Conservation (phyloP, 2,113 vertebrate genomes). For the Nycticryphes semicollaris region DNA sequence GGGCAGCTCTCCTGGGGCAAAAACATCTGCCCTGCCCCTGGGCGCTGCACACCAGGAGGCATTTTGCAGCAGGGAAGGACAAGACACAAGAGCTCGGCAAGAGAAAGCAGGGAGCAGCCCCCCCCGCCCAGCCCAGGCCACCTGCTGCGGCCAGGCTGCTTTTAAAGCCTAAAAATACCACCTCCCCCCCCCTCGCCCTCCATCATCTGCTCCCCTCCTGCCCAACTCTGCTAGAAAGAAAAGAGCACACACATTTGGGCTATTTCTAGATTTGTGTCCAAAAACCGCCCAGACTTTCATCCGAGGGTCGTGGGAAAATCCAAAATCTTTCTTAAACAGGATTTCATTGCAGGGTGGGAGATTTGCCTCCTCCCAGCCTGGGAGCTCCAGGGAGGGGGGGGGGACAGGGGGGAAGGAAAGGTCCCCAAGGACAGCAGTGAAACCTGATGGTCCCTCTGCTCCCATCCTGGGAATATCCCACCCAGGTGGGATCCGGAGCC, state of each 20-base stretch:
- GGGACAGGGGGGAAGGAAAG: background rate
- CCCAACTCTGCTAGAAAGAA: background rate
- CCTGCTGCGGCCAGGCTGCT: background rate
- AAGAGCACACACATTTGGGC: background rate
- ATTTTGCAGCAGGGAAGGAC: background rate
- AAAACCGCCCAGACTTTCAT: background rate
- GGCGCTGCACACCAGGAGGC: background rate
- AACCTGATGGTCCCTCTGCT: background rate
- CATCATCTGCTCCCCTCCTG: background rate
- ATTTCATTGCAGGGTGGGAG: background rate
- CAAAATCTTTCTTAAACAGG: background rate
- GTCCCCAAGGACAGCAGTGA: background rate
- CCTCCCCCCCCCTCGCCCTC: rapidly evolving
- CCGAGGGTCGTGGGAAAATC: background rate
- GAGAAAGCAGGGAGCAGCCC: background rate
- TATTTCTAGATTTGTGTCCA: background rate
- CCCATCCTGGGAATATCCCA: background rate
- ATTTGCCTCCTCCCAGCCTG: background rate
- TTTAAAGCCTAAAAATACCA: background rate
- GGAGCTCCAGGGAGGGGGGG: rapidly evolving
- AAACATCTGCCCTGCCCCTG: background rate
- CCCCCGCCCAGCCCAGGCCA: background rate
- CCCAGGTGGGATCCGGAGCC: background rate
- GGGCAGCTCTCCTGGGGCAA: background rate
- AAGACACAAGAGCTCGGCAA: background rate